Evolutionary conservation across 1,140 invertebrate species (phyloP), one percentile per base, ranked within the genome.

Genomic region (Lethrus apterus): DNA sequence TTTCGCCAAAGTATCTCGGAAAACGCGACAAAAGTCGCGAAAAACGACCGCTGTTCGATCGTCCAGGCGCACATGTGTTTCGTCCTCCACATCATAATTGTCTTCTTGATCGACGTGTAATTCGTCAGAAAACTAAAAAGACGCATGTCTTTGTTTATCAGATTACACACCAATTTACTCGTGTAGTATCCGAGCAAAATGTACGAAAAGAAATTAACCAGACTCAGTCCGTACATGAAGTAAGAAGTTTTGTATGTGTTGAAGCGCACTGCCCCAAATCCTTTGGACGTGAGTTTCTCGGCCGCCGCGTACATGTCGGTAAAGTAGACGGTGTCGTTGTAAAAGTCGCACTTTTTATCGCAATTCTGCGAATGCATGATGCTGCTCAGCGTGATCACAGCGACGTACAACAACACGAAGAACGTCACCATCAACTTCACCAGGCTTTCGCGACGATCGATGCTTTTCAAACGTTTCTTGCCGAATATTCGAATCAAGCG

Each of bases 181-280:
- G 24, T 29, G 5, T 7, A 26, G 8, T 42, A 42, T 10, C 23
- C 40, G 3, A 42, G 11, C 5, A 42, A 18, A 15, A 42, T 26
- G 14, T 42, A 42, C 1, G 40, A 21, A 1, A 42, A 9, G 14
- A 42, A 42, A 13, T 24, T 29, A 15, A 38, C 23, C 7, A n/a
- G 7, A 2, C 11, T 38, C 8, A 42, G 17, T 21, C 8, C 24
- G 1, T 14, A 17, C 3, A 19, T 13, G n/a, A n/a, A 8, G 40
- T 15, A 13, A 26, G 14, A n/a, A 8, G 10, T 8, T 29, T 11
- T 26, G 15, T 42, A 26, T 2, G 10, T 9, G 13, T 42, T 21
- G 3, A 23, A 21, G 5, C 15, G 9, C 11, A 29, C 23, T 5
- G 24, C 14, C 7, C 40, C 40, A 21, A 42, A 42, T 26, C 40